A percentile compares a stretch with the other conserved stretches of the same genome.
Evolutionary conservation across 2,888 invertebrate genomes (phyloP).

Genomic region (Nasonovia ribisnigri): DNA sequence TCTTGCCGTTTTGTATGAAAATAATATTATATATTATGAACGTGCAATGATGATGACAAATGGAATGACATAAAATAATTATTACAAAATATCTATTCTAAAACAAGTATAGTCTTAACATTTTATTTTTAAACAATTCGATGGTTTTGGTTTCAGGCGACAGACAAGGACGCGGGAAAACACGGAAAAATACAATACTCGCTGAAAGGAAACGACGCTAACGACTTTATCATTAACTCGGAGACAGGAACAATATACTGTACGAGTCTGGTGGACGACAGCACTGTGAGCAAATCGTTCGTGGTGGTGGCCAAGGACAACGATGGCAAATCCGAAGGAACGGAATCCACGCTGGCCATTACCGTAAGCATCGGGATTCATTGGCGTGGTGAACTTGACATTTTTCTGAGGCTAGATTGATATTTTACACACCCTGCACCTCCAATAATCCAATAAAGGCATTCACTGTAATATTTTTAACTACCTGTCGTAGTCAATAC

Average conservation of each 20-base stretch:
- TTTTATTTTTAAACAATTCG: neutral
- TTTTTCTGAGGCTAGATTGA: too few species aligned
- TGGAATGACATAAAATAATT: neutral
- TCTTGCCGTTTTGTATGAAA: neutral
- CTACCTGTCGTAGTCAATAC: too few species aligned
- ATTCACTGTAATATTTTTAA: too few species aligned
- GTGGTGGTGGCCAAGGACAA: conserved; percentile 38
- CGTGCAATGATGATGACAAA: neutral
- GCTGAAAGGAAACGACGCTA: neutral
- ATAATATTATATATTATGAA: neutral
- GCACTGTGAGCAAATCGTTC: neutral
- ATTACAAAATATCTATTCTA: neutral
- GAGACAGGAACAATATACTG: conserved; percentile 46
- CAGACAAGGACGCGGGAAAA: conserved; percentile 51
- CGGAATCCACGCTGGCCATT: neutral
- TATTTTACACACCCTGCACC: too few species aligned
- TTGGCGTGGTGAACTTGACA: too few species aligned
- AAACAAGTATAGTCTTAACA: neutral
- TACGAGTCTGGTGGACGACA: neutral
- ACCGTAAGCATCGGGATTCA: conserved; percentile 15
- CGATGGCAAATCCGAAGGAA: conserved; percentile 11
- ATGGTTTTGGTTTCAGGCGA: conserved; percentile 35
- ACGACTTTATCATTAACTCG: conserved; percentile 36
- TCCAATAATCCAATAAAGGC: too few species aligned
- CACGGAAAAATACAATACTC: conserved; percentile 51